Evolutionary conservation across 2,113 vertebrate species (phyloP).

Genomic region (Haliaeetus leucogaster): DNA sequence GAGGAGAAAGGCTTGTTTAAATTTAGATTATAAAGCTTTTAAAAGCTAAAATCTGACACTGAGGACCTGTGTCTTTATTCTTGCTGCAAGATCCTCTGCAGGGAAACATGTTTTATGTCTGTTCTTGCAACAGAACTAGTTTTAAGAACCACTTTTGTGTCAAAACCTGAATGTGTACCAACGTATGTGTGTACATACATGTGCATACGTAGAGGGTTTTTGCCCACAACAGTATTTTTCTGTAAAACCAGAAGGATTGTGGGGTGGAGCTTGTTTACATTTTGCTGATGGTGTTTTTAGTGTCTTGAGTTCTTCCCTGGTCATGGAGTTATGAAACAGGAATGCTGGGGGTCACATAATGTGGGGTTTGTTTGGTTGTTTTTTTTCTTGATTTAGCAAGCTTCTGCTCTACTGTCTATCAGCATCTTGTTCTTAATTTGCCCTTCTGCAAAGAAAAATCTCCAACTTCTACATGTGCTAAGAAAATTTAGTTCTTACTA

Average conservation of each 20-base stretch:
- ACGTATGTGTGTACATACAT: rapidly evolving
- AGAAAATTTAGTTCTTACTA: not conserved
- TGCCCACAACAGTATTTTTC: not conserved
- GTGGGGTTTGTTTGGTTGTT: no score
- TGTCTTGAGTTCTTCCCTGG: not conserved
- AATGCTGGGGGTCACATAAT: no score
- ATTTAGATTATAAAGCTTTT: not conserved
- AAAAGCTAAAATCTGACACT: not conserved
- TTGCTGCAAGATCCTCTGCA: not conserved
- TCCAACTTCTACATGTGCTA: not conserved
- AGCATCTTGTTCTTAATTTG: not conserved
- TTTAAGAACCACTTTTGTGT: not conserved
- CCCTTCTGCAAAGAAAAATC: not conserved
- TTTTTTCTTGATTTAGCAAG: not conserved
- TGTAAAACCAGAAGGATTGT: not conserved
- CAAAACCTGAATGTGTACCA: not conserved
- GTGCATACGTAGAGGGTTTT: rapidly evolving
- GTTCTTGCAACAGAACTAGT: not conserved
- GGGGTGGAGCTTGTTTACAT: not conserved
- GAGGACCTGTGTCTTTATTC: not conserved
- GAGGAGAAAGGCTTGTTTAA: not conserved
- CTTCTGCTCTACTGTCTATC: not conserved
- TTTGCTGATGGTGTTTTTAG: not conserved
- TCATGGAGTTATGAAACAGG: no score
- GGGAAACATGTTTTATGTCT: not conserved